Evolutionary conservation across 2,888 invertebrate genomes (phyloP), one percentile per base, ranked within the genome.

Genomic region (Lissocephala sabroskyi): DNA sequence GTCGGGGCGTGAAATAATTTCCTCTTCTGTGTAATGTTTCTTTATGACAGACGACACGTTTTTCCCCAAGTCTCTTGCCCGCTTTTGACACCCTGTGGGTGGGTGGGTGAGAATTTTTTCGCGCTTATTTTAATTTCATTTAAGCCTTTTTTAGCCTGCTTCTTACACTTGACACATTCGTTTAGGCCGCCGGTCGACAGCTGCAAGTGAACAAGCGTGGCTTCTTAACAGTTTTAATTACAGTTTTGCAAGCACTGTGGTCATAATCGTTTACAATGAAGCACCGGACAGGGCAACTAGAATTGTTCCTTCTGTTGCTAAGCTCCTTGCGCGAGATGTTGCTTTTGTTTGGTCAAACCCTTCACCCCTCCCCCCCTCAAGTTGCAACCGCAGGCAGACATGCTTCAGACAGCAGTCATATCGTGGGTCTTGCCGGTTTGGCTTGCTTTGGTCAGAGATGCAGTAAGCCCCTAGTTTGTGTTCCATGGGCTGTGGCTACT

Each of bases 1-100:
- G 71, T 62, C 75, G 71, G 55, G 63, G 61, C 73, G 63, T 71
- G 65, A 71, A 71, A 71, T 75, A 59, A 75, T 71, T 75, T 71
- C 73, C 71, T 57, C 23, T 23, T 23, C 23, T 23, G 4, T 23
- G 23, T 7, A 5, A 3, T 23, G 4, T 23, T 7, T 23, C 23
- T 23, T 41, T 47, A 41, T 40, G 40, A 17, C 41, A 40, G 10
- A 9, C 18, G 10, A 37, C 18, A 37, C 18, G 17, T 17, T 16
- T 5, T 17, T 3, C 11, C 10, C 2, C 23, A 19, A 39, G 16
- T 19, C 3, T n/a, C 37, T 19, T 39, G 10, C 19, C 23, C 10
- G 44, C 40, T 45, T 26, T 42, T 45, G 41, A 32, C 30, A 42
- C 23, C 7, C 23, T 23, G 3, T 23, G 3, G 7, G 3, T 35